Base-by-base conservation (phyloP, 2,888 invertebrate genomes). In the Hedya salicella region DNA sequence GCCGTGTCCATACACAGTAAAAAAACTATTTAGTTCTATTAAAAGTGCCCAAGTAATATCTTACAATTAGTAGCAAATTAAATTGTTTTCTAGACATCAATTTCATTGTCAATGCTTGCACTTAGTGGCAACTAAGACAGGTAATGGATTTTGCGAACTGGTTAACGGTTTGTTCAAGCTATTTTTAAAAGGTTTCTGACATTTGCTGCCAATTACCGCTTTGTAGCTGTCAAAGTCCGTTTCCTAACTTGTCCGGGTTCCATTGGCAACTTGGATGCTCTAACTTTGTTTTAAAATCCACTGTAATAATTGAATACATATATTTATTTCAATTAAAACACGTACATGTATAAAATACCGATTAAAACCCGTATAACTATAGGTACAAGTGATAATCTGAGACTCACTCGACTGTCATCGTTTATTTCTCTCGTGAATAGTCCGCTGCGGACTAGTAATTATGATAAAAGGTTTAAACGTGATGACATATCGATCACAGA, bases 171-270 rank as follows among this genome's bases (percentile, higher is more conserved):
- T 40, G 78, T 83, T 82, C 79, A 78, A 78, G 83, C 78, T 80
- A 80, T 78, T 87, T 66, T 83, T 89, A 89, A 90, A 90, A 91
- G 89, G 88, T 88, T 90, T 90, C 85, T 86, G 89, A 89, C 90
- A 89, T 82, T 79, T 86, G 74, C 73, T 71, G 68, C 73, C 79
- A 79, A 82, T 83, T 82, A 85, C 78, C 80, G 80, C 79, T 53
- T 62, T 70, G 64, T 62, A 62, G 60, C 65, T 69, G 57, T 68
- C 62, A 50, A 40, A n/a, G 57, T 66, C 54, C 50, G 36, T 61
- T 61, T 48, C 42, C 40, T 44, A 16, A 16, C 14, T 46, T 62
- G 39, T 30, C 17, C 6, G 39, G 46, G 32, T 48, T 59, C 46
- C 19, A 17, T 32, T 17, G 36, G 9, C 16, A 50, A 8, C n/a